phyloP scores from a whole-genome alignment of 2,113 vertebrate species.

The Pyxicephalus adspersus region DNA sequence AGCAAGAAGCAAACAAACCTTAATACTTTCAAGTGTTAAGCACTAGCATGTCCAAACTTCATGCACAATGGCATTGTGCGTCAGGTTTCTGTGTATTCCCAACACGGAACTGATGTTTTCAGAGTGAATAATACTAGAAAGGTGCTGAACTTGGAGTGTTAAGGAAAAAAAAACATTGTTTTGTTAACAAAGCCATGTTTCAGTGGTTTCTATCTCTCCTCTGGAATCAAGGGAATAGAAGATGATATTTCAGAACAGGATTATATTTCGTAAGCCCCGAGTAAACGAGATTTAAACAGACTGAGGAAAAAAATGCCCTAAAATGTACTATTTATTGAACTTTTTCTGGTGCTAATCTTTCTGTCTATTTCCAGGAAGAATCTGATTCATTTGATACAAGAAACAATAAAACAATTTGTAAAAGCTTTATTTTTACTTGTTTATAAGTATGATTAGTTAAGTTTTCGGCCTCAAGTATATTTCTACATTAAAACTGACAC shows the following conservation, averaged over 20 bases:
- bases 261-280: neutral
- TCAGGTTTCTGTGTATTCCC: neutral
- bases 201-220: neutral
- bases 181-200: neutral
- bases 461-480: neutral
- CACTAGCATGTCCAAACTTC: constrained; percentile 37
- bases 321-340: neutral
- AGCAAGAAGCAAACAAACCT: constrained; percentile 53
- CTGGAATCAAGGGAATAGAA: neutral
- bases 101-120: neutral
- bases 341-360: neutral
- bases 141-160: neutral
- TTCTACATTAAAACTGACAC: neutral
- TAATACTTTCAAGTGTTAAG: constrained; percentile 39
- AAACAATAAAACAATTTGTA: too few relatives aligned
- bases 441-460: too few relatives aligned
- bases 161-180: neutral
- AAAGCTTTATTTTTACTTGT: too few relatives aligned
- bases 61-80: neutral
- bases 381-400: neutral
- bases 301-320: neutral
- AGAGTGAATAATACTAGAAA: constrained; percentile 4
- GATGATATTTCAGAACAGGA: constrained; percentile 11
- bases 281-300: constrained; percentile 2
- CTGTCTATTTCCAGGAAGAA: neutral